Conservation (phyloP, 2,797 vertebrate genomes). For the Chelonia mydas region DNA sequence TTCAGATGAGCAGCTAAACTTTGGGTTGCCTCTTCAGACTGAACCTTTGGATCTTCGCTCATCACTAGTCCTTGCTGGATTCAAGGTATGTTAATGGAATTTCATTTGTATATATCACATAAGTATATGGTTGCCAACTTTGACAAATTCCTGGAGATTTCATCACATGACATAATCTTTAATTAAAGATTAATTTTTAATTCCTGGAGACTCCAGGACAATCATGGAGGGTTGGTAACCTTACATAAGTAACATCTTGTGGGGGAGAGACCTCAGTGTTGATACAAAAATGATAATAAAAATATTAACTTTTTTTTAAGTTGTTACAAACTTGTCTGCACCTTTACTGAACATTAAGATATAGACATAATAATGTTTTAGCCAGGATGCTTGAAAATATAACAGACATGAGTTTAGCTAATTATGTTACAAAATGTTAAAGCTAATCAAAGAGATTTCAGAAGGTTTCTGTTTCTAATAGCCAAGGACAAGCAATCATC, state of each 20-base stretch:
- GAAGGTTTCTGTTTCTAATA: background rate
- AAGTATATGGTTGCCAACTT: background rate
- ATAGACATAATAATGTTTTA: background rate
- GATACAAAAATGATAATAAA: background rate
- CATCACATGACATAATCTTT: too few relatives aligned
- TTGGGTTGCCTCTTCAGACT: background rate
- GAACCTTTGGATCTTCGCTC: background rate
- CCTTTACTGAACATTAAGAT: background rate
- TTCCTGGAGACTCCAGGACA: too few relatives aligned
- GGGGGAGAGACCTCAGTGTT: background rate
- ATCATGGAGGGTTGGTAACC: too few relatives aligned
- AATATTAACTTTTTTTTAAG: background rate
- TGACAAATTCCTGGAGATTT: too few relatives aligned
- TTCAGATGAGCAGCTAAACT: background rate
- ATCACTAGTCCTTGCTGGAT: background rate
- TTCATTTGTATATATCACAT: background rate
- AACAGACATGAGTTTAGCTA: background rate
- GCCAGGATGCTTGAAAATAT: background rate
- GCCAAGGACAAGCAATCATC: background rate
- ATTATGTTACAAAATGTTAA: background rate
- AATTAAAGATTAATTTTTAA: too few relatives aligned
- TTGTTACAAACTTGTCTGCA: background rate
- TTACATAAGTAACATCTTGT: background rate
- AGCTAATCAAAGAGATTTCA: background rate
- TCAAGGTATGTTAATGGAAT: rapidly evolving